These are phyloP conservation scores for Bufo gargarizans DNA, from an alignment of 2,113 vertebrate genomes.

Conservation along the genomic window DNA sequence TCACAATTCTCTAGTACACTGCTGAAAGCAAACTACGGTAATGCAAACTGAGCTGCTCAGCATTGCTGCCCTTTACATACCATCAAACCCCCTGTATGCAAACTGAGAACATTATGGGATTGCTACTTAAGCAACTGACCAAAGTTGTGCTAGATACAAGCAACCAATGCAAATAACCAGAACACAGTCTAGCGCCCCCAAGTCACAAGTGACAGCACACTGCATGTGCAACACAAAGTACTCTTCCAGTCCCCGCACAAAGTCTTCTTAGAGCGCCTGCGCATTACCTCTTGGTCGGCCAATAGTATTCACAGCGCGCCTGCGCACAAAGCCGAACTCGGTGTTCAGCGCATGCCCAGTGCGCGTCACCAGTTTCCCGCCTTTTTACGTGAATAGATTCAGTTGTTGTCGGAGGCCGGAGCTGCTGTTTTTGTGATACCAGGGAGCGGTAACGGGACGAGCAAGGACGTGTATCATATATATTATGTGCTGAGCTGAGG, in stretches of 20 bases:
- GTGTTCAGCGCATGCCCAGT: neutral
- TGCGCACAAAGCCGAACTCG: neutral
- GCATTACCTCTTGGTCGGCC: neutral
- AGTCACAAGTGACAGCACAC: no score
- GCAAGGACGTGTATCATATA: neutral
- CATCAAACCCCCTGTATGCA: no score
- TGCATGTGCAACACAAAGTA: no score
- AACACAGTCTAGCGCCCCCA: no score
- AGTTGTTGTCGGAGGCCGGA: neutral
- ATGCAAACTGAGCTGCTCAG: no score
- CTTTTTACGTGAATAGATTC: neutral
- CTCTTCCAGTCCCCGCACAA: no score
- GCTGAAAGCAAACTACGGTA: no score
- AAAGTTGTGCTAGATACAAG: neutral
- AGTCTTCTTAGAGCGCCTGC: no score
- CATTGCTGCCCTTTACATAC: no score
- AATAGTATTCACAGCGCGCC: neutral
- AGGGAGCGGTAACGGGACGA: neutral
- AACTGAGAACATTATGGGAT: neutral
- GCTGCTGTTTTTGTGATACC: neutral
- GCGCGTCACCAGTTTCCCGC: neutral
- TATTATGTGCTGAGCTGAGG: no score
- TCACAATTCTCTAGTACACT: no score
- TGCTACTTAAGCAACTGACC: neutral
- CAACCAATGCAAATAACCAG: neutral